phyloP scores from a whole-genome alignment of 2,888 invertebrate genomes.

The Ornithoptera alexandrae region DNA sequence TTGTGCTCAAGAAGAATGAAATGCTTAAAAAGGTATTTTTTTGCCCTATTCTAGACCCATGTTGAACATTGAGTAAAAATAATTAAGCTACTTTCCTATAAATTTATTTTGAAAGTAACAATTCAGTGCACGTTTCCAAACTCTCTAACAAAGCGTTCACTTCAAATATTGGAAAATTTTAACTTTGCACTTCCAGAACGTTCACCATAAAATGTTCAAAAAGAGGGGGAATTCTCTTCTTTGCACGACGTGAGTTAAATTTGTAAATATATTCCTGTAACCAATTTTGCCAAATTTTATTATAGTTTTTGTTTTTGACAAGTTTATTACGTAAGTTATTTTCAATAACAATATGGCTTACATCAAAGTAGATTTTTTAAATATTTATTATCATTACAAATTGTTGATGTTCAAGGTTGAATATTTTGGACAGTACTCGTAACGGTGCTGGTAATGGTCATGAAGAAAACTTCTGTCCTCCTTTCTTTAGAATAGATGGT shows the following conservation, averaged over 20 bases:
- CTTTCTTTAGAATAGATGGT: no score
- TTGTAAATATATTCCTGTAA: not conserved
- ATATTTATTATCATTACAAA: no score
- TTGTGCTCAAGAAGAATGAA: not conserved
- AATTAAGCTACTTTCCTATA: not conserved
- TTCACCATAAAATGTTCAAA: constrained; percentile 7
- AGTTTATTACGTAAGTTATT: no score
- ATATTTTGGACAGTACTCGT: no score
- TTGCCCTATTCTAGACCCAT: not conserved
- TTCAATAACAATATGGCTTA: no score
- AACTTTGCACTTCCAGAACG: constrained; percentile 15
- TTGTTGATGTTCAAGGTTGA: no score
- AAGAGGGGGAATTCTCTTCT: not conserved
- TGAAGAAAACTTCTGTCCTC: no score
- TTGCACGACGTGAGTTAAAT: constrained; percentile 1
- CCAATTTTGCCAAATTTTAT: not conserved
- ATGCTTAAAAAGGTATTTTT: not conserved
- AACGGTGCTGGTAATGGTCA: no score
- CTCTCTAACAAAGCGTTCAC: constrained; percentile 20
- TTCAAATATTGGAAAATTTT: constrained; percentile 23
- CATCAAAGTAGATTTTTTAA: no score
- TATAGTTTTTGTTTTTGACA: not conserved
- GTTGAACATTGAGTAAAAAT: not conserved
- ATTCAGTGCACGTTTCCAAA: constrained; percentile 19
- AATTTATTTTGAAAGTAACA: constrained; percentile 8